Evolutionary conservation across 2,797 vertebrate species (phyloP).

Genomic region (Epinephelus coioides): DNA sequence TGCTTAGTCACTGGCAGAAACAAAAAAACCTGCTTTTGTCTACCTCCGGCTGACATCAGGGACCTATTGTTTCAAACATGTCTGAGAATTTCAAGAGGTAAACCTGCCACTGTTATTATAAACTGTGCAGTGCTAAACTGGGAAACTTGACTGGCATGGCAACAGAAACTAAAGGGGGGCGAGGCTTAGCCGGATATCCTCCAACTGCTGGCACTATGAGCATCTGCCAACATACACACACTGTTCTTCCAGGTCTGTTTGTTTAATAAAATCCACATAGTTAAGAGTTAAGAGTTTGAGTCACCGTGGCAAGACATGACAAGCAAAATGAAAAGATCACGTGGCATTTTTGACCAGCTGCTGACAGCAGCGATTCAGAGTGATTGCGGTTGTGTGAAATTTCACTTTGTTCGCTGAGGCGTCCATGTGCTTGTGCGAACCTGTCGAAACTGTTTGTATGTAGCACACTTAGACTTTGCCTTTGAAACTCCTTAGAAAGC

Average conservation of each 20-base stretch:
- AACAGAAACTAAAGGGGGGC: background rate
- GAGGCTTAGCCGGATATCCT: constrained; percentile 3
- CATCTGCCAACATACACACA: constrained; percentile 38
- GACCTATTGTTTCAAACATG: background rate
- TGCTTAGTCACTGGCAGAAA: too few relatives aligned
- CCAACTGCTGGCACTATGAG: background rate
- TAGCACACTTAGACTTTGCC: background rate
- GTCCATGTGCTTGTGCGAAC: constrained; percentile 13
- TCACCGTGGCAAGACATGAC: constrained; percentile 22
- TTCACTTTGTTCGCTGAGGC: background rate
- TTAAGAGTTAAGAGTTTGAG: constrained; percentile 16
- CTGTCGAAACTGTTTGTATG: background rate
- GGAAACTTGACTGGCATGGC: background rate
- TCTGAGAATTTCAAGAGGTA: background rate
- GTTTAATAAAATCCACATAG: constrained; percentile 23
- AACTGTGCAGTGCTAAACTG: background rate
- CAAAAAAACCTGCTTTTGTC: too few relatives aligned
- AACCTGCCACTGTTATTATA: background rate
- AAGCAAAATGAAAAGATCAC: constrained; percentile 7
- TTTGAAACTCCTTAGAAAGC: constrained; percentile 9
- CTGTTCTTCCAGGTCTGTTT: constrained; percentile 12
- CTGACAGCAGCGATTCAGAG: constrained; percentile 2
- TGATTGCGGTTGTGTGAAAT: background rate
- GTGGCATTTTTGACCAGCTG: background rate
- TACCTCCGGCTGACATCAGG: background rate